These are phyloP conservation scores for Pterostichus niger DNA, from an alignment of 2,888 invertebrate species.

Conservation along the genomic window DNA sequence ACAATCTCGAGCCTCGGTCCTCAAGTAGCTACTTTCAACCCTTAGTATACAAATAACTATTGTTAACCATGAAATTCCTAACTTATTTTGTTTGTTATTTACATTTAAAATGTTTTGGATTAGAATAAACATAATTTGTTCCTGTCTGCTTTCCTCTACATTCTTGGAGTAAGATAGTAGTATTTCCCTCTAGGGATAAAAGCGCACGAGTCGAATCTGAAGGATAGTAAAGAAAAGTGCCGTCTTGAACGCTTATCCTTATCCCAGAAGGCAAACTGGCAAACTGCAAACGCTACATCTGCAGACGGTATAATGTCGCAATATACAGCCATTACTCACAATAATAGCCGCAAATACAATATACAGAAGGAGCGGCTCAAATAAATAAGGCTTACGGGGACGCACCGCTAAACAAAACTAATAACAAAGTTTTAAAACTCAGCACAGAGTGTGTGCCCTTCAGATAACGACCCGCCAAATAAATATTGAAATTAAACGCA, in stretches of 20 bases:
- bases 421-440: constrained; percentile 68
- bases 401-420: constrained; percentile 67
- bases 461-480: constrained; percentile 61
- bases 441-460: constrained; percentile 51
- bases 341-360: constrained; percentile 68
- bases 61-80: too few species aligned
- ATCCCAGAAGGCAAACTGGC: constrained; percentile 25
- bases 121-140: not conserved
- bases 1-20: too few species aligned
- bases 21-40: too few species aligned
- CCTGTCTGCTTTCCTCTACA: not conserved
- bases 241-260: constrained; percentile 33
- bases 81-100: too few species aligned
- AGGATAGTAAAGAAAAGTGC: constrained; percentile 12
- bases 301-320: constrained; percentile 65
- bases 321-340: constrained; percentile 68
- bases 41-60: too few species aligned
- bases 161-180: not conserved
- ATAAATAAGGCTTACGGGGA: constrained; percentile 63
- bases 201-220: constrained; percentile 14
- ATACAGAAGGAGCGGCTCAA: constrained; percentile 61
- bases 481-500: constrained; percentile 64
- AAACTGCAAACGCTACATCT: constrained; percentile 56
- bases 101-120: too few species aligned
- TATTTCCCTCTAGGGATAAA: not conserved